These are phyloP conservation scores for Nasonia oneida DNA, from an alignment of 2,888 invertebrate species.

Conservation along the genomic window DNA sequence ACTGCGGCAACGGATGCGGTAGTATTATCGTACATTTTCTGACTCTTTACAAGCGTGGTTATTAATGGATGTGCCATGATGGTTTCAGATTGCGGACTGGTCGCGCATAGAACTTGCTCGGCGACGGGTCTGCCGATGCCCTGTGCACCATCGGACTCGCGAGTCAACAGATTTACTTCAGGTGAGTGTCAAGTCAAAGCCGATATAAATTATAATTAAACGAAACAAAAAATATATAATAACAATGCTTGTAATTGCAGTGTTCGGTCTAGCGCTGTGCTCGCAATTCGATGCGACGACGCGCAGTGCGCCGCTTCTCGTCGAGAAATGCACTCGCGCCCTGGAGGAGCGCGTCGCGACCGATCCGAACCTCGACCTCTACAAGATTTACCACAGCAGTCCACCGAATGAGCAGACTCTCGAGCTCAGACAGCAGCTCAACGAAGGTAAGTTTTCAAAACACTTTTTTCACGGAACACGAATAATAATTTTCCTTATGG, in stretches of 20 bases:
- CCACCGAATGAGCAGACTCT: slow-evolving; percentile 83
- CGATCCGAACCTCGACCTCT: slow-evolving; percentile 82
- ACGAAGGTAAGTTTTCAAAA: slow-evolving; percentile 75
- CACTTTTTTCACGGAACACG: background rate
- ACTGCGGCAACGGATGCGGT: background rate
- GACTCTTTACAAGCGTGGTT: background rate
- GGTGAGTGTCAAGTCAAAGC: slow-evolving; percentile 68
- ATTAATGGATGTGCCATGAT: background rate
- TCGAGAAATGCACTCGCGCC: slow-evolving; percentile 83
- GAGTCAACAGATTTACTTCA: slow-evolving; percentile 74
- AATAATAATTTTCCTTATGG: background rate
- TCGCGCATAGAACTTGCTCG: slow-evolving; percentile 86
- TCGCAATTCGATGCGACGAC: slow-evolving; percentile 82
- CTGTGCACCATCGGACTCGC: slow-evolving; percentile 79
- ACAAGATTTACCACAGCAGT: slow-evolving; percentile 85
- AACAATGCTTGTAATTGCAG: slow-evolving; percentile 69
- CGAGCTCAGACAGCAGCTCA: slow-evolving; percentile 81
- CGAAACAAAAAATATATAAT: background rate
- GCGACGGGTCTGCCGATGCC: slow-evolving; percentile 82
- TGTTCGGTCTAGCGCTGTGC: slow-evolving; percentile 84
- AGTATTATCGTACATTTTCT: background rate
- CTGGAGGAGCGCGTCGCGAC: slow-evolving; percentile 82
- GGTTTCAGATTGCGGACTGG: slow-evolving; percentile 84
- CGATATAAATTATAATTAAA: background rate
- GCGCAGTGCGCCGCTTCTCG: slow-evolving; percentile 82